These are phyloP conservation scores for Drosophila lacicola DNA, from an alignment of 2,888 invertebrate genomes.

Conservation along the genomic window DNA sequence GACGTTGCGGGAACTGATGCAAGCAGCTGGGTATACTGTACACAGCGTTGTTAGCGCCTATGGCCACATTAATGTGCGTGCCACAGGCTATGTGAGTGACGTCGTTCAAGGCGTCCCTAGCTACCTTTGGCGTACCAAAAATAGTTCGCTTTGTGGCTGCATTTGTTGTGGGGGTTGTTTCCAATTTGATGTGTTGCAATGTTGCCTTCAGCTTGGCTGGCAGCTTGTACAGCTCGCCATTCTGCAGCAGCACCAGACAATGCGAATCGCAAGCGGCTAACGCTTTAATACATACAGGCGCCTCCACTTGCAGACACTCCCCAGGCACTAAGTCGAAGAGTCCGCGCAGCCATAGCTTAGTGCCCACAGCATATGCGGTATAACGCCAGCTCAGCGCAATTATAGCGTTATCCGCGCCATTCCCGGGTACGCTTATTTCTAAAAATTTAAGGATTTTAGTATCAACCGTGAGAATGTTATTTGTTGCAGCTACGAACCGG, in stretches of 20 bases:
- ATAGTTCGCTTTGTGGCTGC: slow-evolving; percentile 68
- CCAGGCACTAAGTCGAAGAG: slow-evolving; percentile 56
- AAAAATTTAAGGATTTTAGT: slow-evolving; percentile 32
- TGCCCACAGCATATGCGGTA: slow-evolving; percentile 66
- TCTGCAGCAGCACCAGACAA: slow-evolving; percentile 77
- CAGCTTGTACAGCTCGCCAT: slow-evolving; percentile 78
- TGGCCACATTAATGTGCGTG: slow-evolving; percentile 85
- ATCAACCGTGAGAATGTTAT: slow-evolving; percentile 14
- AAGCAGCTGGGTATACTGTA: slow-evolving; percentile 88
- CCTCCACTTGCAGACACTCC: slow-evolving; percentile 48
- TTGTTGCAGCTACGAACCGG: slow-evolving; percentile 53
- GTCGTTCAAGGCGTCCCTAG: slow-evolving; percentile 44
- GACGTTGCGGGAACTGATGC: slow-evolving; percentile 86
- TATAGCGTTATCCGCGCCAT: slow-evolving; percentile 24
- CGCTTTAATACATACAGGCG: slow-evolving; percentile 60
- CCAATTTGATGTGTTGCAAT: slow-evolving; percentile 67
- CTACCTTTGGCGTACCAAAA: slow-evolving; percentile 62
- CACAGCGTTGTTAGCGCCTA: slow-evolving; percentile 86
- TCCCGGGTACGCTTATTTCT: slow-evolving; percentile 49
- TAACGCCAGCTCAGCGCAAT: slow-evolving; percentile 78
- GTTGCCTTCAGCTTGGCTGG: slow-evolving; percentile 36
- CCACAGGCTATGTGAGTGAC: slow-evolving; percentile 86
- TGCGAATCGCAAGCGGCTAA: slow-evolving; percentile 74
- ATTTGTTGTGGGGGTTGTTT: slow-evolving; percentile 30
- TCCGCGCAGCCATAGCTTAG: slow-evolving; percentile 66